A percentile compares a stretch with the other conserved stretches of the same genome.
Evolutionary conservation across 2,113 vertebrate species (phyloP).

Genomic region (Leptodactylus fuscus): DNA sequence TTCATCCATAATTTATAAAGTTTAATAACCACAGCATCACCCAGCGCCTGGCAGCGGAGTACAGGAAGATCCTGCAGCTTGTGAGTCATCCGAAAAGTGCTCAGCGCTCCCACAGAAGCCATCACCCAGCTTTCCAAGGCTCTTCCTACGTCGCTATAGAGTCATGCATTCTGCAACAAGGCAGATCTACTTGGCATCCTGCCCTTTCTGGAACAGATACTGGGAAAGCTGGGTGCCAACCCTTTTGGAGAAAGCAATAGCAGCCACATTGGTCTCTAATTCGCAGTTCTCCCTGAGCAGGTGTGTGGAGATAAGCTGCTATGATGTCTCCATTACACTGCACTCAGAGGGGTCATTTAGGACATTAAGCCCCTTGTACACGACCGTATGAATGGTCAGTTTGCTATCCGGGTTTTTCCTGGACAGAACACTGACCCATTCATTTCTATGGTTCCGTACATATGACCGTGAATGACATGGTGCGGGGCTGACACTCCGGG

Average conservation of each 20-base stretch:
- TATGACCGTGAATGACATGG: too few relatives aligned
- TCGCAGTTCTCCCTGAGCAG: too few relatives aligned
- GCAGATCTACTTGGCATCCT: not conserved
- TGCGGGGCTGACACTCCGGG: too few relatives aligned
- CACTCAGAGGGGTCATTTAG: too few relatives aligned
- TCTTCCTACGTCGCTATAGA: not conserved
- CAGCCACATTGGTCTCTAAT: not conserved
- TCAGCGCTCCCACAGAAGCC: not conserved
- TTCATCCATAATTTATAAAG: not conserved
- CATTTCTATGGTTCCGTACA: too few relatives aligned
- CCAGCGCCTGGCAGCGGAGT: too few relatives aligned
- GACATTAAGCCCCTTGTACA: too few relatives aligned
- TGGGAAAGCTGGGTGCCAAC: not conserved
- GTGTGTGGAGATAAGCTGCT: too few relatives aligned
- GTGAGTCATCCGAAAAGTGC: not conserved
- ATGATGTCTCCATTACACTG: too few relatives aligned
- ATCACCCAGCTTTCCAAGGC: not conserved
- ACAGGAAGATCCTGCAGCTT: not conserved
- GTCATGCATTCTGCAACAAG: not conserved
- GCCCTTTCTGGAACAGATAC: not conserved
- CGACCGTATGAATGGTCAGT: too few relatives aligned
- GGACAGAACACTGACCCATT: too few relatives aligned
- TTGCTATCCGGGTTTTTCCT: too few relatives aligned
- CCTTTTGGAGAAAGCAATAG: not conserved
- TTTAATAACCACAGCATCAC: not conserved